A percentile compares a stretch with the other conserved stretches of the same genome.
phyloP scores from a whole-genome alignment of 2,113 vertebrate species.

The Glareola pratincola region DNA sequence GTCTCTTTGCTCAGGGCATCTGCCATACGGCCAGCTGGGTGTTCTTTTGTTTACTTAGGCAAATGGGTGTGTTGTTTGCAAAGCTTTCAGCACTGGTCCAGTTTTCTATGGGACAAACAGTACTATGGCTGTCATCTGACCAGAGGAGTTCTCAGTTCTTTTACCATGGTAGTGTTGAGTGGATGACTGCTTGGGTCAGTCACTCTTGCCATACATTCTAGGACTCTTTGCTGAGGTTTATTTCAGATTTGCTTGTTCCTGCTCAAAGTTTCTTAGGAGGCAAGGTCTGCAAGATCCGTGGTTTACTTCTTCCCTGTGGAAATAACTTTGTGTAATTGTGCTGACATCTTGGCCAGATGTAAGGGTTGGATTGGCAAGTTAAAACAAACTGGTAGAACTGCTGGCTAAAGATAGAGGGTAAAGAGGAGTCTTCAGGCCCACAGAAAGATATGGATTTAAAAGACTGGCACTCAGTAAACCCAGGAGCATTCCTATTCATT shows the following conservation, averaged over 20 bases:
- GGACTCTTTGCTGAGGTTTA: not conserved
- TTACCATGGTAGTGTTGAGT: not conserved
- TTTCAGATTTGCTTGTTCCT: not conserved
- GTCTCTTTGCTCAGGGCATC: not conserved
- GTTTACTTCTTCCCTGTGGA: not conserved
- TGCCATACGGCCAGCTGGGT: accelerated
- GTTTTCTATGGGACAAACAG: not conserved
- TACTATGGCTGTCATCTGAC: not conserved
- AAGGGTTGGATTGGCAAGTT: not conserved
- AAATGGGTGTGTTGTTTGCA: not conserved
- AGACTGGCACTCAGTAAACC: not conserved
- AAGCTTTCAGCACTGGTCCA: accelerated
- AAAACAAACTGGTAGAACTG: not conserved
- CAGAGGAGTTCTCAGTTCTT: not conserved
- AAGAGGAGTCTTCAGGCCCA: not conserved
- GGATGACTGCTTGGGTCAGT: not conserved
- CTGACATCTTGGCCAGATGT: not conserved
- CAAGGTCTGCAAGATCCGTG: not conserved
- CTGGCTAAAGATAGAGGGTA: not conserved
- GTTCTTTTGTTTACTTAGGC: not conserved
- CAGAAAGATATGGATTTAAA: not conserved
- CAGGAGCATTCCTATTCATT: not conserved
- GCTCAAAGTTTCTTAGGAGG: not conserved
- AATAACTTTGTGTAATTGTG: not conserved
- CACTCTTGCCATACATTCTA: not conserved